Conservation (phyloP, 2,888 invertebrate genomes). For the Meteorus colon region DNA sequence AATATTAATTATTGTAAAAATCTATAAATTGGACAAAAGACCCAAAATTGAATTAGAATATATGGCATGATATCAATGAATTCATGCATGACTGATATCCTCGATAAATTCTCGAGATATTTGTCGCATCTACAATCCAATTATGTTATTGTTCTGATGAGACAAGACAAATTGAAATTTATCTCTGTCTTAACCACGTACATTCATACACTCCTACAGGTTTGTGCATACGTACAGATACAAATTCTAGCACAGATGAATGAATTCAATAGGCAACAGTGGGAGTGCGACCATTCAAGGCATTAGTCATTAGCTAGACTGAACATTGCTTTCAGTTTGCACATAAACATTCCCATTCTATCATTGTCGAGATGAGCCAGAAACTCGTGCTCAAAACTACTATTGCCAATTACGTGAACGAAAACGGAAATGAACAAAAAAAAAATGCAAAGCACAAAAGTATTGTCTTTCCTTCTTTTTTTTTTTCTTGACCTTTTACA, state of each 20-base stretch:
- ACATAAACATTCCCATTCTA: background rate
- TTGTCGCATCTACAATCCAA: background rate
- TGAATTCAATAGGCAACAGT: background rate
- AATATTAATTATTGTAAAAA: background rate
- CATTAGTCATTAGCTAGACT: conserved; percentile 2
- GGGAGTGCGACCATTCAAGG: background rate
- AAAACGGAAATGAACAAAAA: background rate
- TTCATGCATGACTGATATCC: background rate
- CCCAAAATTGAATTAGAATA: no score
- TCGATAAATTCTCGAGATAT: background rate
- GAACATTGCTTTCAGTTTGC: background rate
- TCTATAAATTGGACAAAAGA: no score
- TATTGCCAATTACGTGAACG: conserved; percentile 1
- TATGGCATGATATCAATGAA: background rate
- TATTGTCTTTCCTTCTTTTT: background rate
- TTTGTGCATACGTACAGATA: background rate
- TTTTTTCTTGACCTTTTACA: conserved; percentile 18
- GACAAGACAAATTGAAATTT: background rate
- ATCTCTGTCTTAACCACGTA: background rate
- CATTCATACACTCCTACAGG: background rate
- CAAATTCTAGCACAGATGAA: background rate
- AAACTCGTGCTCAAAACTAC: background rate
- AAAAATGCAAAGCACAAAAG: background rate
- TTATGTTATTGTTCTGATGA: background rate
- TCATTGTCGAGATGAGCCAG: background rate